phyloP scores from a whole-genome alignment of 1,140 invertebrate species.

The Eumeta japonica region DNA sequence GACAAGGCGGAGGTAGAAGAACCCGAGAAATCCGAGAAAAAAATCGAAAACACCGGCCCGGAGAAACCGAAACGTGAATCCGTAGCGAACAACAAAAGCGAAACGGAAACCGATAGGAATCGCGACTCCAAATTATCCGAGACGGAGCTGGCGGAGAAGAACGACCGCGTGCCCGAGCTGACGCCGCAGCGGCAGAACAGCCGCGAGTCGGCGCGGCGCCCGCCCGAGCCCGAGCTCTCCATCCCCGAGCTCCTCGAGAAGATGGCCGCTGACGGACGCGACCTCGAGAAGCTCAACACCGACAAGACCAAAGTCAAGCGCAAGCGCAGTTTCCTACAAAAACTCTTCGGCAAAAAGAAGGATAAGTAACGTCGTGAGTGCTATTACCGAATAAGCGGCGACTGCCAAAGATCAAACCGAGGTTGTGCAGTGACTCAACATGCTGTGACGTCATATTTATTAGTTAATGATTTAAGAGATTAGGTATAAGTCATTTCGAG shows the following conservation, averaged over 20 bases:
- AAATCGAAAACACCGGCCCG: slow-evolving; percentile 28
- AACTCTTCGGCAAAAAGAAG: slow-evolving; percentile 45
- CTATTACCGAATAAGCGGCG: slow-evolving; percentile 13
- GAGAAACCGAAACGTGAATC: no score
- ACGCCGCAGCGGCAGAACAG: slow-evolving; percentile 28
- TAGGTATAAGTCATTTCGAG: no score
- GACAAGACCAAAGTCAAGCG: slow-evolving; percentile 40
- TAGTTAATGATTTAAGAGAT: no score
- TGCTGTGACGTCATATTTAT: no score
- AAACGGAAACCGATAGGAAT: slow-evolving; percentile 12
- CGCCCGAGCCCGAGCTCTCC: slow-evolving; percentile 30
- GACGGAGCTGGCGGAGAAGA: slow-evolving; percentile 36
- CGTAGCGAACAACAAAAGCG: neutral
- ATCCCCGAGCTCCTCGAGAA: slow-evolving; percentile 46
- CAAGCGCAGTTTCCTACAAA: slow-evolving; percentile 49
- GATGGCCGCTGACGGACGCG: slow-evolving; percentile 37
- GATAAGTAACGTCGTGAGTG: slow-evolving; percentile 25
- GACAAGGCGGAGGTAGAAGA: neutral
- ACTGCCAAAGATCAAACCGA: slow-evolving; percentile 42
- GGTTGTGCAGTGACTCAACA: slow-evolving; percentile 18
- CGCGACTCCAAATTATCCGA: slow-evolving; percentile 29
- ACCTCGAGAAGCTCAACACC: slow-evolving; percentile 27
- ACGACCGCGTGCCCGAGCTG: slow-evolving; percentile 41
- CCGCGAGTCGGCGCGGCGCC: slow-evolving; percentile 28
- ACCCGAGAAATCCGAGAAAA: neutral